Evolutionary conservation across 2,797 vertebrate species (phyloP).

Genomic region (Acropternis orthonyx): DNA sequence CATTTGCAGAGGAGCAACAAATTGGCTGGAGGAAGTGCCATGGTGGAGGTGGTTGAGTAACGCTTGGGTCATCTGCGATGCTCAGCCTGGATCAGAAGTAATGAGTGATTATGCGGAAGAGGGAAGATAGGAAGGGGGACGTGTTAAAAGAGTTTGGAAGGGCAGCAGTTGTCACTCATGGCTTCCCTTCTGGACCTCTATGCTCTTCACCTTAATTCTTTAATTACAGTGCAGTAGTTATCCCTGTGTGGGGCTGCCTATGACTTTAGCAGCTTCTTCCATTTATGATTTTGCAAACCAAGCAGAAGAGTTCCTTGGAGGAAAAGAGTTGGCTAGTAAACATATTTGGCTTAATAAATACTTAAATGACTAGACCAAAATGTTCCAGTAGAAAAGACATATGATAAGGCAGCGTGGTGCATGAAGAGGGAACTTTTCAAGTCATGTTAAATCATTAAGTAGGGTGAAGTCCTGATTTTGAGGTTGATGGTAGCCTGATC

Average conservation of each 20-base stretch:
- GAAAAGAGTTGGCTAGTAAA: background rate
- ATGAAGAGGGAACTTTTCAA: background rate
- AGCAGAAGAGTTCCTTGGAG: background rate
- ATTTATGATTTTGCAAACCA: background rate
- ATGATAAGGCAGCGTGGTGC: background rate
- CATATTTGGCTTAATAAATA: background rate
- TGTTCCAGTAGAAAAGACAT: background rate
- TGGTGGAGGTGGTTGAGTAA: background rate
- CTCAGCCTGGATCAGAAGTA: background rate
- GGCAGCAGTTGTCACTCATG: background rate
- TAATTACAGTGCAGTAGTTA: background rate
- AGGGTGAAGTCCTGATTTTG: background rate
- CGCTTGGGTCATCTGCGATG: accelerated
- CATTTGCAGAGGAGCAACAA: background rate
- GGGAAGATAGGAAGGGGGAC: background rate
- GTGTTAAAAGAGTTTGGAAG: background rate
- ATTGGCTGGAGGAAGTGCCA: background rate
- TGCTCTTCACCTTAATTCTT: background rate
- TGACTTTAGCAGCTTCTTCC: background rate
- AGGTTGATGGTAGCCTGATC: accelerated
- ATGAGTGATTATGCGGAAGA: background rate
- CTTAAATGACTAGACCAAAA: background rate
- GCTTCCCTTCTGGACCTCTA: background rate
- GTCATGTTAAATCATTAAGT: background rate
- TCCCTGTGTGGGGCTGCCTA: accelerated